Evolutionary conservation across 1,140 invertebrate genomes (phyloP), one percentile per base, ranked within the genome.

Genomic region (Drosophila setifemur): DNA sequence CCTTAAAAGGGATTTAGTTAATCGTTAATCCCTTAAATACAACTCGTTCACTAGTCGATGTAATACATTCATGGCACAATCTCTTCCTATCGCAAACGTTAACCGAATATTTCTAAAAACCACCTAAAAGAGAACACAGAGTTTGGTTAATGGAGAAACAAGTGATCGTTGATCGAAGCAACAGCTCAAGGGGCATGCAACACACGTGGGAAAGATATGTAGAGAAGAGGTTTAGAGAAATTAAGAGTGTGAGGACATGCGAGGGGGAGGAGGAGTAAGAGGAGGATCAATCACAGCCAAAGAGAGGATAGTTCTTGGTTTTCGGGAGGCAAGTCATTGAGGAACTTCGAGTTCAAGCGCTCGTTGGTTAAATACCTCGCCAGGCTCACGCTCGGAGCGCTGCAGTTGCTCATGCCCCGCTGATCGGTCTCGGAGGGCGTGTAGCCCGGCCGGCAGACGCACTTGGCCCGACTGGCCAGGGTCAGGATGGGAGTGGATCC

Each of bases 361-460:
- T 90, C 82, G 61, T 91, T 88, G 83, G 92, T 93, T 79, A 93
- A 91, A 91, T 92, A 93, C 83, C 91, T 91, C 33, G 92, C 92
- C 69, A 93, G 87, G 49, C 91, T 88, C 7, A 92, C 91, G 37
- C 90, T 91, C n/a, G 92, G 92, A 31, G 91, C 90, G 54, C 92
- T 81, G 78, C 92, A 93, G 69, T 82, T 88, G 64, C 53, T 57
- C 29, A 29, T 67, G 39, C 67, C 61, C 6, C 55, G 68, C 7
- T 69, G 49, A 21, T 57, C 67, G 25, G 52, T 47, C 7, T 67
- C 64, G 12, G 45, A 58, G 12, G 82, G 89, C 9, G 91, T 93
- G 72, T 94, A 94, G 0, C 94, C 94, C 0, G 95, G 95, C 48
- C 93, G 92, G 73, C 95, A 96, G 33, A 94, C 93, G 77, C 95